Evolutionary conservation across 2,113 vertebrate species (phyloP), one percentile per base, ranked within the genome.

Genomic region (Mus pahari): DNA sequence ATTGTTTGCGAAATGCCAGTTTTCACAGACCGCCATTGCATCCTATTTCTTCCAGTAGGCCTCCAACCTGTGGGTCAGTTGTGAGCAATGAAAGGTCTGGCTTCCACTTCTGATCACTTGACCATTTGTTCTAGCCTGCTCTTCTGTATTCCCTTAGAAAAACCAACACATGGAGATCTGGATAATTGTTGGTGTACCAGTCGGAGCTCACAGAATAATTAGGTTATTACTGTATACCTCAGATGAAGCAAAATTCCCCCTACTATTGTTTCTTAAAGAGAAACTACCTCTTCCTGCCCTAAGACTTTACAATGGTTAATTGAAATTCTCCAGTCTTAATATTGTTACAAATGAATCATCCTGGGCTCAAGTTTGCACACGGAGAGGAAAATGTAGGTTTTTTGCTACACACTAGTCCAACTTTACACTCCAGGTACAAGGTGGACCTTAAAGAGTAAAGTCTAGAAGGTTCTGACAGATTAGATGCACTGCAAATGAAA

Each of bases 1-100:
- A 81, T 88, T 95, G 70, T 86, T 94, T 81, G 77, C 74, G 16
- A 78, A 95, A 92, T 55, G 22, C 31, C 31, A 24, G 7, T 97
- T 96, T 60, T 87, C 14, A 26, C n/a, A 70, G 20, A 90, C 33
- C 39, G 16, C 79, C 42, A 50, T 16, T 60, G 20, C 1, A 36
- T 66, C 24, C 48, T 58, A 13, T 74, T 93, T 91, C 60, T 92
- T 73, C 89, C 20, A 62, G 14, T 22, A 68, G 81, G 31, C 39
- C 91, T 81, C 93, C 66, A 50, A 62, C 42, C 64, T 90, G n/a
- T 11, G 45, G 42, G 31, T 60, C 16, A 24, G 50, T 88, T 88
- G 53, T 66, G 58, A 81, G 19, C 42, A 42, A 1, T 0, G 0
- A 42, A 33, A 48, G n/a, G 42, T 7, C 17, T 19, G 71, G 17